Conservation (phyloP, 1,140 invertebrate species). For the Coptotermes formosanus region DNA sequence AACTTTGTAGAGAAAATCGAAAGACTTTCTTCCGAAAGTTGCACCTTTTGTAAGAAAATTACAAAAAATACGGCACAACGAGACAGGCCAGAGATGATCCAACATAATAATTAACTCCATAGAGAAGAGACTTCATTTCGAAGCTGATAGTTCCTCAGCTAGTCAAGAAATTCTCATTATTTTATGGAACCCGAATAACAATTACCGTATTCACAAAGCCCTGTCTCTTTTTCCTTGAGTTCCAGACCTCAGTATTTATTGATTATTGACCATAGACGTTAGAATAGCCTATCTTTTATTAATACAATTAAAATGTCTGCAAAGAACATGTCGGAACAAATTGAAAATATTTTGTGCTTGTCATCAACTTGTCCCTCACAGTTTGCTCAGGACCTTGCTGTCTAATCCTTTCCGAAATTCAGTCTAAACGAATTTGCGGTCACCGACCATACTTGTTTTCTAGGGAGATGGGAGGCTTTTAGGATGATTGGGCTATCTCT, state of each 20-base stretch:
- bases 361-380: not conserved
- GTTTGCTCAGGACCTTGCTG: not conserved
- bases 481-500: not conserved
- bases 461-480: not conserved
- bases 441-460: not conserved
- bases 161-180: too few species aligned
- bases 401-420: not conserved
- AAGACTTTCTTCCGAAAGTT: too few species aligned
- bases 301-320: not conserved
- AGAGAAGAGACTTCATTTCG: too few species aligned
- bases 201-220: too few species aligned
- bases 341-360: not conserved
- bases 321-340: not conserved
- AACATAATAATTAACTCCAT: too few species aligned
- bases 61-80: too few species aligned
- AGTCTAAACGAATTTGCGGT: conserved; percentile 7
- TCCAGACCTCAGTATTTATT: not conserved
- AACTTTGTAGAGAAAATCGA: too few species aligned
- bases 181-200: too few species aligned
- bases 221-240: not conserved
- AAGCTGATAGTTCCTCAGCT: too few species aligned
- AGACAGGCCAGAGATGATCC: too few species aligned
- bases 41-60: too few species aligned
- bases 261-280: not conserved
- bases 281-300: not conserved